Base-by-base conservation (phyloP, 2,888 invertebrate species). In the Galeruca laticollis region DNA sequence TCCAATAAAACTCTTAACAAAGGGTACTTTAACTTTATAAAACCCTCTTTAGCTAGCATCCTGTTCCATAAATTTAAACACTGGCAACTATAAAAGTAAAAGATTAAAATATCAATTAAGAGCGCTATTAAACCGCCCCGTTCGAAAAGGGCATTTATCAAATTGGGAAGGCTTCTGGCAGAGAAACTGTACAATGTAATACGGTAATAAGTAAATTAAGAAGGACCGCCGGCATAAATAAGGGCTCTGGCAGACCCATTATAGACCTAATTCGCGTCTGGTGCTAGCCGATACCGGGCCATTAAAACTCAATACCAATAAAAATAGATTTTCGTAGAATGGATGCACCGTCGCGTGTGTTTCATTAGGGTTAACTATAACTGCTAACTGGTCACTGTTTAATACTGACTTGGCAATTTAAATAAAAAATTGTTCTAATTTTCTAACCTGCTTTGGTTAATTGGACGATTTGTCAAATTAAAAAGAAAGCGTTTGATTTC, bases 241-340 rank as follows among this genome's bases (percentile, higher is more conserved):
- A 75, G 71, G 73, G 68, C 73, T 68, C 74, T 75, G 66, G 74
- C 69, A 70, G 73, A 43, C 63, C 69, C 68, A 72, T 70, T 75
- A 76, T 73, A 72, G 69, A 67, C 70, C 65, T 67, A 71, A 73
- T 73, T 79, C 77, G 79, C 76, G 79, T 77, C 79, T 79, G 79
- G 77, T 74, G 72, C 74, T 71, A 69, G 75, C 76, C 80, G 79
- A 79, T 79, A 79, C 76, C 73, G 75, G 64, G 75, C 78, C 77
- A 79, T 80, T 80, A 80, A 80, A 79, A 78, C 78, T 77, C 76
- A 73, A 71, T 69, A 73, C 74, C 73, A 74, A 78, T 78, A 77
- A 80, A 80, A 79, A 79, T 78, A 76, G 78, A 74, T 74, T 77
- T 78, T 35, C 56, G 40, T 56, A 26, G 43, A 37, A 26, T 15